Evolutionary conservation across 2,113 vertebrate species (phyloP), one percentile per base, ranked within the genome.

Genomic region (Artemisiospiza belli): DNA sequence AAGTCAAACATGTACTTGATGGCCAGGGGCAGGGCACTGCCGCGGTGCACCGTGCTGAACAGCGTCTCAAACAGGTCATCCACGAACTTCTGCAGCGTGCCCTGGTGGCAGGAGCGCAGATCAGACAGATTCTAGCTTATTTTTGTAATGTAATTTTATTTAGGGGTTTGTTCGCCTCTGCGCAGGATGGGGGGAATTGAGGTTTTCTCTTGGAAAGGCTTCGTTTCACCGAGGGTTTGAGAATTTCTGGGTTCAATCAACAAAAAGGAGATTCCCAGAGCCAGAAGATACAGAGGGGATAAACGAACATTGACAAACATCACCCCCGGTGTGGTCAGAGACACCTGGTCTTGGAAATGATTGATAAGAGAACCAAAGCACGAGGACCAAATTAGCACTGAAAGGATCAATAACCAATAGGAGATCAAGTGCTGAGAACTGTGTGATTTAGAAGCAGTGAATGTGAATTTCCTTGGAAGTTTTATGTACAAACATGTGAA

Each of bases 1-100:
- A 99, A 99, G 84, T 99, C 99, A 15, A 99, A 99, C 99, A 99
- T 99, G 97, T 99, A 99, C 94, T 99, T 99, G 97, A 99, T 99
- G 97, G 99, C 99, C 59, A 99, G 97, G 4, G 99, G 99, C 46
- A 99, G 98, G 3, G 99, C 98, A 47, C 99, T 99, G 95, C 99
- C 99, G 39, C 99, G 97, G 96, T 99, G 99, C 75, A 99, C 99
- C 0, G 99, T 99, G 90, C 99, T 99, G 98, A 99, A 99, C 92
- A 99, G 94, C 37, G 99, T 99, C 98, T 99, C 99, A 2, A 99
- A 99, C 57, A 99, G 97, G 94, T 99, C 99, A 0, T 99, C 99
- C 47, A 99, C 99, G 47, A 99, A 99, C 90, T 99, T 99, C 97
- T 99, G 99, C 87, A 99, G 98, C 2, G 99, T 99, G 39, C 99